Conservation (phyloP, 2,113 vertebrate genomes). For the Sminthopsis crassicaudata region DNA sequence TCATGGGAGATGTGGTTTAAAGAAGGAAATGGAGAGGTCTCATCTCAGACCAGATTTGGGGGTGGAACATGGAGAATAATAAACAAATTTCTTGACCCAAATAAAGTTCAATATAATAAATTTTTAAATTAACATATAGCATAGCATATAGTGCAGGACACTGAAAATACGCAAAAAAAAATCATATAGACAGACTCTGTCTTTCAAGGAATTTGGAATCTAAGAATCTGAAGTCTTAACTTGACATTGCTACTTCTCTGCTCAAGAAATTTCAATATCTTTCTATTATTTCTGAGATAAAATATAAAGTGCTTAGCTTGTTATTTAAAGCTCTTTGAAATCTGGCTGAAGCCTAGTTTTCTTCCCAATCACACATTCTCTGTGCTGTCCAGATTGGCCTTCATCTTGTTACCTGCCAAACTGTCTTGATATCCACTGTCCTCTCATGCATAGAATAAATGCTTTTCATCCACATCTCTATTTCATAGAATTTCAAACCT, state of each 20-base stretch:
- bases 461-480: neutral
- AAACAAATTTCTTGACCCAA: neutral
- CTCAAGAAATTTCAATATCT: neutral
- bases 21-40: neutral
- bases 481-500: neutral
- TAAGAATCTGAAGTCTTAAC: neutral
- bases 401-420: neutral
- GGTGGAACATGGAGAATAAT: neutral
- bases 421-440: neutral
- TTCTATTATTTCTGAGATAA: neutral
- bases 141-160: neutral
- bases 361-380: neutral
- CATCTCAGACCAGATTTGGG: neutral
- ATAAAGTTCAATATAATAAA: neutral
- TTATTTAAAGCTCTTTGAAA: neutral
- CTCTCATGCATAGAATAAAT: neutral
- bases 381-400: neutral
- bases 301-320: neutral
- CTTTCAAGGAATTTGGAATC: neutral
- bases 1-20: neutral
- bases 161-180: neutral
- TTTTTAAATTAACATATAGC: neutral
- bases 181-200: neutral
- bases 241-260: neutral
- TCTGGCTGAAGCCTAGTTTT: neutral